Evolutionary conservation across 2,797 vertebrate genomes (phyloP), one percentile per base, ranked within the genome.

Genomic region (Peromyscus aztecus): DNA sequence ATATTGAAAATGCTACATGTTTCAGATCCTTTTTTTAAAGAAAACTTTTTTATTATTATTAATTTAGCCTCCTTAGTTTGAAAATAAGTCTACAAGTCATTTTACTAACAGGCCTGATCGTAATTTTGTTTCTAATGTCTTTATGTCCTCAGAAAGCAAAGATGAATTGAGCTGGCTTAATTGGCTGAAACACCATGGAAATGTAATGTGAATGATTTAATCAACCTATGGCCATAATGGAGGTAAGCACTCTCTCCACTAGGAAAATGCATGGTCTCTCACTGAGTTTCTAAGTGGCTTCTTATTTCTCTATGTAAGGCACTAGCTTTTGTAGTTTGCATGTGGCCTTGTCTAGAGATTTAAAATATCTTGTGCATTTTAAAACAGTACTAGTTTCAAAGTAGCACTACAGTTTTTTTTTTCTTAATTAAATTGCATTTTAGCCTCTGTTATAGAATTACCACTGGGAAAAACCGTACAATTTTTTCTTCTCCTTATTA

Each of bases 181-280:
- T 97, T 98, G 98, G 96, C 96, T 98, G 96, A 98, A 98, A 87
- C 96, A 76, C 95, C 86, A 84, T 97, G 97, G 96, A 98, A 98
- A 98, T 95, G 96, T 80, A 95, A 98, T 96, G 96, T 93, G 91
- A 97, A 95, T 97, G 97, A 98, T 98, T 98, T 97, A 98, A 98
- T 98, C 98, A 98, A 86, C 90, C 93, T 91, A 1, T 96, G 91
- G 96, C 94, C 81, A 94, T 98, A 98, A 98, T 98, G 97, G 96
- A 98, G 97, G 98, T 97, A 97, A 98, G 96, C 55, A 94, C 96
- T 98, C 97, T 97, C 97, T 98, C 97, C 97, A 95, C 97, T 90
- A 97, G 97, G 92, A 98, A 98, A 98, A 89, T 65, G 14, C 85
- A 37, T 86, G 94, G 96, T 97, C 94, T 98, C 97, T 98, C 95